Evolutionary conservation across 2,888 invertebrate genomes (phyloP).

Genomic region (Anagyrus pseudococci): DNA sequence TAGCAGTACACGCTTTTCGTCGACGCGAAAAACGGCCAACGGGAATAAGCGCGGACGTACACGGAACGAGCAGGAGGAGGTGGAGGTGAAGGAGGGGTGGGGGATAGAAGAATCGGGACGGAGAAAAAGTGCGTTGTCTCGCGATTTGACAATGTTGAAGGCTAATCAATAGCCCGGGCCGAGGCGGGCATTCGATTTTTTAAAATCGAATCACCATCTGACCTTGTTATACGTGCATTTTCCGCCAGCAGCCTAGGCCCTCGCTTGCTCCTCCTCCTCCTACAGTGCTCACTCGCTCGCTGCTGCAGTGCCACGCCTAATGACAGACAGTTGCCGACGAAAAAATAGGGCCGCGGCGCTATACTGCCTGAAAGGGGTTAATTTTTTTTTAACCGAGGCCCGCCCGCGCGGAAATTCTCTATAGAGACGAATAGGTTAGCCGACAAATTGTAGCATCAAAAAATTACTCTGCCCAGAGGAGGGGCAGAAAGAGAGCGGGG

Average conservation of each 20-base stretch:
- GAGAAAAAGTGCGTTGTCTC: slow-evolving; percentile 57
- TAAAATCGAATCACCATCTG: slow-evolving; percentile 62
- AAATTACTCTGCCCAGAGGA: slow-evolving; percentile 32
- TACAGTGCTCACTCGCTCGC: not conserved
- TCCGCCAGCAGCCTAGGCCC: slow-evolving; percentile 41
- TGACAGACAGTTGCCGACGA: slow-evolving; percentile 59
- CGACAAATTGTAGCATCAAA: slow-evolving; percentile 39
- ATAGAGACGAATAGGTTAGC: slow-evolving; percentile 37
- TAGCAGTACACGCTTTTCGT: no score
- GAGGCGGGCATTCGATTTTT: slow-evolving; percentile 59
- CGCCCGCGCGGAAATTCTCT: slow-evolving; percentile 27
- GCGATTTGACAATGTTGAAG: slow-evolving; percentile 62
- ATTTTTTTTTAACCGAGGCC: slow-evolving; percentile 34
- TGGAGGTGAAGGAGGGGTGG: slow-evolving; percentile 42
- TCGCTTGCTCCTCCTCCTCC: not conserved
- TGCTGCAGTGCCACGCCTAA: slow-evolving; percentile 54
- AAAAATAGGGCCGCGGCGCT: slow-evolving; percentile 33
- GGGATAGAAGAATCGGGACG: slow-evolving; percentile 42
- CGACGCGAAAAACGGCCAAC: slow-evolving; percentile 16
- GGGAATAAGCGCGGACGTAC: not conserved
- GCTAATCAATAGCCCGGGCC: slow-evolving; percentile 59
- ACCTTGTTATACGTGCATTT: slow-evolving; percentile 62
- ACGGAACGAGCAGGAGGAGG: slow-evolving; percentile 37
- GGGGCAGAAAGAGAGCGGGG: not conserved
- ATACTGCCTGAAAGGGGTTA: slow-evolving; percentile 35